phyloP scores from a whole-genome alignment of 2,113 vertebrate species.

The Notechis scutatus region DNA sequence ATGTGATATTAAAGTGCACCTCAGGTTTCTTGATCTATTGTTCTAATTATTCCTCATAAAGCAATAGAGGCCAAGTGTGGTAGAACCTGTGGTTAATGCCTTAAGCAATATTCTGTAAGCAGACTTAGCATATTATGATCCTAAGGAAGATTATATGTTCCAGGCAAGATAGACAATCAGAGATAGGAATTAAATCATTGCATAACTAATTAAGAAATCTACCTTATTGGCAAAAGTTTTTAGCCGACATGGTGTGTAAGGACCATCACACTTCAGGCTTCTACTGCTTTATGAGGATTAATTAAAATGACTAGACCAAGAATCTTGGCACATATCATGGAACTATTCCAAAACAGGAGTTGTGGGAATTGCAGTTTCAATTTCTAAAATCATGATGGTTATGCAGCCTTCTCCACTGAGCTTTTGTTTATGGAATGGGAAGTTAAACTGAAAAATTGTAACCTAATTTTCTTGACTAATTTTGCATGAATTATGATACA shows the following conservation, averaged over 20 bases:
- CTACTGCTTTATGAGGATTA: background rate
- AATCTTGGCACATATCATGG: background rate
- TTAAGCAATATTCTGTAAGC: background rate
- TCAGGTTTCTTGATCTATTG: background rate
- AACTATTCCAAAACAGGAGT: background rate
- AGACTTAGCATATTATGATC: background rate
- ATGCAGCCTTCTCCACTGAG: too few relatives aligned
- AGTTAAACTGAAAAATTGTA: background rate
- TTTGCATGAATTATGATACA: background rate
- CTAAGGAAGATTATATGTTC: background rate
- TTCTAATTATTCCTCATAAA: background rate
- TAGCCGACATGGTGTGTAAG: background rate
- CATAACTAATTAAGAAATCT: background rate
- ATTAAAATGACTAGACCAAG: background rate
- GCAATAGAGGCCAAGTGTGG: background rate
- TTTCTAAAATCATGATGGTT: background rate
- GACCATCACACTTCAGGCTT: background rate
- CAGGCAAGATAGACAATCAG: background rate
- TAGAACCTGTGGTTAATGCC: background rate
- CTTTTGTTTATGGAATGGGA: background rate
- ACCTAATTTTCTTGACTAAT: background rate
- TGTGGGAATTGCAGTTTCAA: background rate
- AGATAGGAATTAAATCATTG: background rate
- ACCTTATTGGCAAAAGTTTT: background rate
- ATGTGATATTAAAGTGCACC: background rate